Evolutionary conservation across 2,797 vertebrate species (phyloP), one percentile per base, ranked within the genome.

Genomic region (Myotis daubentonii): DNA sequence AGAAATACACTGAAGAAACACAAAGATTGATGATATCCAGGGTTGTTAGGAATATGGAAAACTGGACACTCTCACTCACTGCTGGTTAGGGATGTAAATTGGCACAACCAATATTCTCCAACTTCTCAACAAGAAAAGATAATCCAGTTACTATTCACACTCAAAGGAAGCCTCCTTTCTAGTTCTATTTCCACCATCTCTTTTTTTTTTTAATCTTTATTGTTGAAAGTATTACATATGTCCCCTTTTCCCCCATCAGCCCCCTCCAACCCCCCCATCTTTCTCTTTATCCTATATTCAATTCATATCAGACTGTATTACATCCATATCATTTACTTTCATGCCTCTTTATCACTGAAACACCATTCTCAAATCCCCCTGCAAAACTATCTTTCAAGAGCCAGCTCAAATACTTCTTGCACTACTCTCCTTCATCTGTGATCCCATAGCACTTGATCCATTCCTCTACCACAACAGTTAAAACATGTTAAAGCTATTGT

Each of bases 101-200:
- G 49, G 44, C 51, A 91, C 3, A 80, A 86, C 16, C 16, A 30
- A 33, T 38, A 81, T 49, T 19, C n/a, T 41, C 11, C 23, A 82
- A 62, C 62, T 71, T 91, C 75, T 93, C 41, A n/a, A 89, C 57
- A 89, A 87, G 11, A 89, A 88, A 70, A 71, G 84, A 91, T 44
- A 94, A 87, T 15, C 20, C 25, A 76, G 57, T 6, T 13, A 55
- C 6, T 66, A 83, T 25, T 60, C 30, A 84, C n/a, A 88, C 15
- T 36, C 87, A 95, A 49, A 83, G 9, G 16, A 75, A 82, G 60
- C 8, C 47, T 96, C 74, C 68, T 83, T 76, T 76, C 57, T 83
- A 47, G 30, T 47, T 65, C 47, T 12, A 49, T 65, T 66, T 74
- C 36, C 82, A 81, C 38, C 30, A 62, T 30, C 19, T 79, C 44